Evolutionary conservation across 2,797 vertebrate genomes (phyloP).

Genomic region (Muraenolepis orangiensis): DNA sequence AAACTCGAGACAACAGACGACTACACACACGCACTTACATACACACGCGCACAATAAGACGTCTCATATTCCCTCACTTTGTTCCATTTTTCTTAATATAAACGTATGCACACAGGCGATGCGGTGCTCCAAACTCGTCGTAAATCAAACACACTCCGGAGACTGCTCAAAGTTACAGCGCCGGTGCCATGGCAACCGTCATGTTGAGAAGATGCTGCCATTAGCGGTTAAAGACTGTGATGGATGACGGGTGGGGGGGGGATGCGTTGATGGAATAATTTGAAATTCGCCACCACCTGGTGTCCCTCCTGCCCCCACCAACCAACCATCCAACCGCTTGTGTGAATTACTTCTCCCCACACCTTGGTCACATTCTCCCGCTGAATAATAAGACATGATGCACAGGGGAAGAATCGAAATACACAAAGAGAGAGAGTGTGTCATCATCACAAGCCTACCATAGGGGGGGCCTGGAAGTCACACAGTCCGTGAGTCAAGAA

Average conservation of each 20-base stretch:
- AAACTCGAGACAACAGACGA: neutral
- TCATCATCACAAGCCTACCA: too few species aligned
- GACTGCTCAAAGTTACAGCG: conserved; percentile 12
- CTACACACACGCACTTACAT: neutral
- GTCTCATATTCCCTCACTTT: neutral
- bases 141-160: conserved; percentile 30
- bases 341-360: neutral
- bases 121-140: conserved; percentile 30
- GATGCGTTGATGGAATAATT: conserved; percentile 2
- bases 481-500: too few species aligned
- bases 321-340: too few species aligned
- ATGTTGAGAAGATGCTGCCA: conserved; percentile 29
- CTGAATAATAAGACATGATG: too few species aligned
- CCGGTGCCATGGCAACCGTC: conserved; percentile 55
- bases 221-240: conserved; percentile 19
- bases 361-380: neutral
- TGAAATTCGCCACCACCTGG: neutral
- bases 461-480: too few species aligned
- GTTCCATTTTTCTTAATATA: neutral
- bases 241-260: too few species aligned
- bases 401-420: too few species aligned
- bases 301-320: too few species aligned
- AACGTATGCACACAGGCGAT: conserved; percentile 6
- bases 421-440: neutral
- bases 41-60: neutral